Evolutionary conservation across 2,113 vertebrate species (phyloP), one percentile per base, ranked within the genome.

Genomic region (Regulus satrapa): DNA sequence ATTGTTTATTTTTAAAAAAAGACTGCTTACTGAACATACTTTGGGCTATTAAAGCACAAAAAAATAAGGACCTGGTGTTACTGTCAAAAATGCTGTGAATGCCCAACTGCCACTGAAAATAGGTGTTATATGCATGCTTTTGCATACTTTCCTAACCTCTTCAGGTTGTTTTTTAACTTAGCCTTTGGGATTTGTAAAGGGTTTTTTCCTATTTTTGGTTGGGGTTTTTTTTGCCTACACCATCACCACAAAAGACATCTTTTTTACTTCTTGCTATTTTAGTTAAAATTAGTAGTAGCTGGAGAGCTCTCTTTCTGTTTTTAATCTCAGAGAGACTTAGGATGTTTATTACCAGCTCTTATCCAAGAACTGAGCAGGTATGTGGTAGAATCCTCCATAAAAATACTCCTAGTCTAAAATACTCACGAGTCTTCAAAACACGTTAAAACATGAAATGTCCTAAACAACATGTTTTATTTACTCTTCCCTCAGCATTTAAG

Each of bases 1-100:
- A 48, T 69, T 87, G 89, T 45, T 84, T 87, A 46, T 76, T 96
- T 95, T 83, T 48, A 45, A 93, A 95, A n/a, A 89, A 46, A 75
- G n/a, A 38, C n/a, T 78, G 51, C 75, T 95, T 94, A 84, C 45
- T 66, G 58, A 77, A 89, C 43, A 55, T 54, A 48, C 66, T 73
- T 79, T 29, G 51, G 85, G 54, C 85, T 59, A 15, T 15, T 15
- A 64, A 66, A 55, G 64, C 28, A 83, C 43, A 86, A 82, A 92
- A 92, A 94, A 82, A 43, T 38, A 76, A 91, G 62, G 92, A 80
- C 26, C 5, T 67, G 66, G 23, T 32, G 75, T 95, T 95, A 73
- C 52, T 51, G 81, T 93, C 81, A 77, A 17, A 94, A 95, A 67
- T 21, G 40, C 41, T 46, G 38, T 38, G 68, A 89, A 78, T 28